A percentile compares a stretch with the other conserved stretches of the same genome.
phyloP scores from a whole-genome alignment of 2,888 invertebrate species.

The Biston betularia region DNA sequence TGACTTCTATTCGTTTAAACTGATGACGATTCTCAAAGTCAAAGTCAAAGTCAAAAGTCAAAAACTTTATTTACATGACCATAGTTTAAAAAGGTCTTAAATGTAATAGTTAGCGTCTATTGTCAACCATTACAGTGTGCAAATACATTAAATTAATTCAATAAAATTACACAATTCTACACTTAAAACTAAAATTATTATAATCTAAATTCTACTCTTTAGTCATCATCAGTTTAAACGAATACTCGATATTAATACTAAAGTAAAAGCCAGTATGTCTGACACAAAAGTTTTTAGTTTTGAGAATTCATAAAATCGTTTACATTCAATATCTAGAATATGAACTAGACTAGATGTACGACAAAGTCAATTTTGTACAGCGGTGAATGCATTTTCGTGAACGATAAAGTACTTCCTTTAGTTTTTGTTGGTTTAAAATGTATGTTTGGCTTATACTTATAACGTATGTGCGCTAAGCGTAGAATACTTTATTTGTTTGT shows the following conservation, averaged over 20 bases:
- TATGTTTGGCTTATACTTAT: background rate
- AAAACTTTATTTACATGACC: no score
- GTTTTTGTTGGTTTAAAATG: background rate
- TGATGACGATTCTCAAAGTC: no score
- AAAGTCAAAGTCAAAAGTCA: no score
- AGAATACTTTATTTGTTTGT: no score
- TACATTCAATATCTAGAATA: constrained; percentile 59
- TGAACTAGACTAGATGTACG: constrained; percentile 49
- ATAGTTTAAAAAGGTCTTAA: no score
- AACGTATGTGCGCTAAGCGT: no score
- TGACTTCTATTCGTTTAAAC: no score
- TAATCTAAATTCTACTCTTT: background rate
- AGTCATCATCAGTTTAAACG: background rate
- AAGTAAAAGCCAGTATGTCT: background rate
- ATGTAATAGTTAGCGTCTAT: no score
- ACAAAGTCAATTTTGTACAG: constrained; percentile 45
- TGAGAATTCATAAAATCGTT: constrained; percentile 39
- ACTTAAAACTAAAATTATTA: no score
- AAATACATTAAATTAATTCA: no score
- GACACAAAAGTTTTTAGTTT: background rate
- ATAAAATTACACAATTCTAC: no score
- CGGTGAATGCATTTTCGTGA: constrained; percentile 21
- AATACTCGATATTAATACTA: constrained; percentile 9
- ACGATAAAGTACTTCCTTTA: constrained; percentile 1
- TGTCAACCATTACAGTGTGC: no score